Evolutionary conservation across 2,113 vertebrate genomes (phyloP).

Genomic region (Pipa parva): DNA sequence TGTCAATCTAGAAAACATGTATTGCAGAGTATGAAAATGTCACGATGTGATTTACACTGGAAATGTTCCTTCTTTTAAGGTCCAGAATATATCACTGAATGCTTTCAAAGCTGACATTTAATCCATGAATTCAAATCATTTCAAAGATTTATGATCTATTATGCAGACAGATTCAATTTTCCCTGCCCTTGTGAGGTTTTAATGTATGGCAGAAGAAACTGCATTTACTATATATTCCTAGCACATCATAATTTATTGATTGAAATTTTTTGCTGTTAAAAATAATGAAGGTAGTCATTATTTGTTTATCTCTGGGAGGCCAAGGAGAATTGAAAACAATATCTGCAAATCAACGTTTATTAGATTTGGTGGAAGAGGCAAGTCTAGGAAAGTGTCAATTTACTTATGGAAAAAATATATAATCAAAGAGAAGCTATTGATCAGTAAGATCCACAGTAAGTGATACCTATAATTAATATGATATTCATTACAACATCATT

Average conservation of each 20-base stretch:
- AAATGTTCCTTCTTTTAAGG: conserved; percentile 61
- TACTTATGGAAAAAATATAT: too few species aligned
- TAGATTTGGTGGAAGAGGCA: not conserved
- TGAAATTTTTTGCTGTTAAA: conserved; percentile 40
- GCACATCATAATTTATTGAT: conserved; percentile 61
- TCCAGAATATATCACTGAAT: conserved; percentile 61
- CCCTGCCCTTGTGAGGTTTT: conserved; percentile 53
- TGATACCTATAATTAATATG: too few species aligned
- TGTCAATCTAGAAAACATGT: conserved; percentile 52
- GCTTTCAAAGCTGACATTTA: conserved; percentile 62
- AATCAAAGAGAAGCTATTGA: too few species aligned
- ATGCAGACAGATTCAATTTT: conserved; percentile 66
- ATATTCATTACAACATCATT: too few species aligned
- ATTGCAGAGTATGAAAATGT: conserved; percentile 57
- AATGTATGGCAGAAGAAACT: conserved; percentile 53
- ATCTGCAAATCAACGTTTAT: not conserved
- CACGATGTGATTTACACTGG: conserved; percentile 58
- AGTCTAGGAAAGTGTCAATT: too few species aligned
- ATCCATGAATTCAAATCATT: conserved; percentile 68
- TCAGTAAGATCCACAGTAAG: too few species aligned
- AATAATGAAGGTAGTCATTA: conserved; percentile 39
- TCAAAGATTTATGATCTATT: conserved; percentile 62
- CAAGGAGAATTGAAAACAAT: not conserved
- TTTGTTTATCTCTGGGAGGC: conserved; percentile 50
- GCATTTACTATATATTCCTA: conserved; percentile 49